These are phyloP conservation scores for Zoanthus gigantus DNA, from an alignment of 92 coral and sea anemone genomes.

Conservation along the genomic window DNA sequence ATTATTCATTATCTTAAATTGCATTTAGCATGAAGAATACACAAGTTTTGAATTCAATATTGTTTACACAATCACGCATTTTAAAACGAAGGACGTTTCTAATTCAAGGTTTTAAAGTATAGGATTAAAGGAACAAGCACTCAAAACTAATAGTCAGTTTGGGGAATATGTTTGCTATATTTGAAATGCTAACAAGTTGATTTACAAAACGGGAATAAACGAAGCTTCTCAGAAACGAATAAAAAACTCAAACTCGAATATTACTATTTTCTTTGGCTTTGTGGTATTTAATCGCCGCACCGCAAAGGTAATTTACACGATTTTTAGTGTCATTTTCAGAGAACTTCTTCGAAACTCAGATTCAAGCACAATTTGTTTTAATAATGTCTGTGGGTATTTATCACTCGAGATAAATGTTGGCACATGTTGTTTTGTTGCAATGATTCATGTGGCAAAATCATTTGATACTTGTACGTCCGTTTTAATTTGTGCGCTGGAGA, in stretches of 20 bases:
- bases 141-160: not conserved
- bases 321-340: not conserved
- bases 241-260: not conserved
- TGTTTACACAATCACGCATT: not conserved
- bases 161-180: not conserved
- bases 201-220: not conserved
- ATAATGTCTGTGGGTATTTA: not conserved
- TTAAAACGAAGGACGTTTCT: not conserved
- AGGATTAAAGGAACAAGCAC: not conserved
- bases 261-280: not conserved
- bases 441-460: not conserved
- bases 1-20: not conserved
- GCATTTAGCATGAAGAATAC: not conserved
- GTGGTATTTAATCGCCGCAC: not conserved
- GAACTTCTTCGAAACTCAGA: slow-evolving; percentile 3
- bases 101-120: not conserved
- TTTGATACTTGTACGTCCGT: not conserved
- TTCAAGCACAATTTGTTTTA: not conserved
- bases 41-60: not conserved
- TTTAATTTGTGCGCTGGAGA: not conserved
- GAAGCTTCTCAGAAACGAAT: not conserved
- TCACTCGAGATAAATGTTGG: slow-evolving; percentile 13
- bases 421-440: not conserved
- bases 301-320: slow-evolving; percentile 12
- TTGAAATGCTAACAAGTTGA: not conserved